Base-by-base conservation (phyloP, 2,113 vertebrate genomes). In the Nannospalax galili region DNA sequence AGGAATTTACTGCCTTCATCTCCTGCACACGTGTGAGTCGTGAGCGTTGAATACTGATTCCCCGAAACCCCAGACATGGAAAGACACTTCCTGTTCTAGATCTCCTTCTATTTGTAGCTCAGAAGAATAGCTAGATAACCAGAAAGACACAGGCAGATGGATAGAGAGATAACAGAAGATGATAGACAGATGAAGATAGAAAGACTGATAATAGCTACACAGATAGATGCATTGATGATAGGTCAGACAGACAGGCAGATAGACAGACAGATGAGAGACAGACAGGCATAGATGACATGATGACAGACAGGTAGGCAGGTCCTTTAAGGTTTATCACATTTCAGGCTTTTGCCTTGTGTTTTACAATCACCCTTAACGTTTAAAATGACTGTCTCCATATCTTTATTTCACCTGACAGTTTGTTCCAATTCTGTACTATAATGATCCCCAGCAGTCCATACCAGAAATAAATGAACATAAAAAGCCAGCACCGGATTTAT, bases 1-100 rank as follows among this genome's bases (percentile, higher is more conserved):
- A 58, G 89, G 80, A 95, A 95, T 87, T 95, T 30, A 56, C 89
- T 69, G 93, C 48, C 75, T 87, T 91, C 17, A 20, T 90, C 86
- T 91, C 60, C 80, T 14, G 58, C 62, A 14, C 8, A 1, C 16
- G 24, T 12, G 64, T 40, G 62, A 35, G 30, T n/a, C 89, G 84
- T 0, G 12, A 88, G 88, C 37, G 14, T 8, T 17, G 40, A 64
- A 30, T 17, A 75, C 65, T 20, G 91, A 92, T 70, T 60, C 37
- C n/a, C 79, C 0, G 42, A 65, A 73, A 75, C 35, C 58, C 58
- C 16, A 7, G 20, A 9, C 42, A 8, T 69, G n/a, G 20, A 48
- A 77, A 92, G 52, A n/a, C 26, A 19, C 35, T 40, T 45, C 35
- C 42, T 32, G 0, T 7, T 32, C 58, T 20, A 4, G 16, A 15